These are phyloP conservation scores for Oreotrochilus melanogaster DNA, from an alignment of 2,113 vertebrate genomes.

Conservation along the genomic window DNA sequence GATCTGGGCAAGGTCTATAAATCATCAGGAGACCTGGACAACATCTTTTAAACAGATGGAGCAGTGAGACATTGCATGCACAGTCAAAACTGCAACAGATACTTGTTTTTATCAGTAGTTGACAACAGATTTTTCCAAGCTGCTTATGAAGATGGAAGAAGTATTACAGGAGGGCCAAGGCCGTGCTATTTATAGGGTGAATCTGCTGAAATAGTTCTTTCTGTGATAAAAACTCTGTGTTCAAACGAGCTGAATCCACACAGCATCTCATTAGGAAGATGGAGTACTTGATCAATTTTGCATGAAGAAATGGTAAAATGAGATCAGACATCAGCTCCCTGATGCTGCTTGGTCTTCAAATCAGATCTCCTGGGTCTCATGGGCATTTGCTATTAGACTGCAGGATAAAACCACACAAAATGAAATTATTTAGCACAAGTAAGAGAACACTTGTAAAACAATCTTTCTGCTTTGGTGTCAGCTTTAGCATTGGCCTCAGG, in stretches of 20 bases:
- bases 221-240: background rate
- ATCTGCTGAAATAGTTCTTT: background rate
- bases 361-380: background rate
- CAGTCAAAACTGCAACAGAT: background rate
- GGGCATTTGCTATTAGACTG: background rate
- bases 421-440: background rate
- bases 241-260: background rate
- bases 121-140: background rate
- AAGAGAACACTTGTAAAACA: background rate
- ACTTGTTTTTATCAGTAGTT: conserved; percentile 7
- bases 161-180: background rate
- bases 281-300: background rate
- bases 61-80: background rate
- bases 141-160: conserved; percentile 2
- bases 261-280: background rate
- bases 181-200: background rate
- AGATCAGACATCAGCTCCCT: background rate
- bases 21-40: conserved; percentile 10
- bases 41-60: conserved; percentile 28
- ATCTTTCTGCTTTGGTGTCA: background rate
- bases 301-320: background rate
- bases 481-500: background rate
- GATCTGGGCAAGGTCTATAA: background rate
- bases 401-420: background rate
- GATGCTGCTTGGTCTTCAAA: background rate